phyloP scores from a whole-genome alignment of 2,113 vertebrate genomes.

The Ivindomyrus marchei region DNA sequence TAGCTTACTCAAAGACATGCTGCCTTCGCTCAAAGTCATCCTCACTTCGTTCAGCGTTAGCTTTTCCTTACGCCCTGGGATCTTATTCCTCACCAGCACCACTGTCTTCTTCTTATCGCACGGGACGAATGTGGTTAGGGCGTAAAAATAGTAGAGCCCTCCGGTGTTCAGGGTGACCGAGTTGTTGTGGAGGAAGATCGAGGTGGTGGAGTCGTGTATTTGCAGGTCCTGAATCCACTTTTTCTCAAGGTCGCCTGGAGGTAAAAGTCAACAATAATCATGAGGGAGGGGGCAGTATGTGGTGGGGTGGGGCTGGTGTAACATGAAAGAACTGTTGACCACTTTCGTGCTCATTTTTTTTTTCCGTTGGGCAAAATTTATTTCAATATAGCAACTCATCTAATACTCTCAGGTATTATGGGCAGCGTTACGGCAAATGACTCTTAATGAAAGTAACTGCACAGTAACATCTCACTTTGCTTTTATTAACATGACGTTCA shows the following conservation, averaged over 20 bases:
- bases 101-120: rapidly evolving
- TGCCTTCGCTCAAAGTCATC: neutral
- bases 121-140: conserved; percentile 38
- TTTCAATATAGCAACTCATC: neutral
- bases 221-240: neutral
- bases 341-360: neutral
- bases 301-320: neutral
- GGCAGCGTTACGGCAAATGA: neutral
- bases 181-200: neutral
- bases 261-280: neutral
- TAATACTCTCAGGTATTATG: neutral
- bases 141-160: conserved; percentile 46
- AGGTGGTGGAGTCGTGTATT: neutral
- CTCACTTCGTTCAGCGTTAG: conserved; percentile 27
- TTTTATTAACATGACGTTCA: neutral
- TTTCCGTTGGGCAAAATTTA: neutral
- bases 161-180: conserved; percentile 16
- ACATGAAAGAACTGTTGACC: neutral
- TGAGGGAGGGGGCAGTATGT: neutral
- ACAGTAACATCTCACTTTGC: neutral
- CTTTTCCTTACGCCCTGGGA: rapidly evolving
- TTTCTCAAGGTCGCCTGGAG: neutral
- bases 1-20: conserved; percentile 38
- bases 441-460: neutral
- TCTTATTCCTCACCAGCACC: conserved; percentile 28